Evolutionary conservation across 2,797 vertebrate species (phyloP).

Genomic region (Pseudochromis fuscus): DNA sequence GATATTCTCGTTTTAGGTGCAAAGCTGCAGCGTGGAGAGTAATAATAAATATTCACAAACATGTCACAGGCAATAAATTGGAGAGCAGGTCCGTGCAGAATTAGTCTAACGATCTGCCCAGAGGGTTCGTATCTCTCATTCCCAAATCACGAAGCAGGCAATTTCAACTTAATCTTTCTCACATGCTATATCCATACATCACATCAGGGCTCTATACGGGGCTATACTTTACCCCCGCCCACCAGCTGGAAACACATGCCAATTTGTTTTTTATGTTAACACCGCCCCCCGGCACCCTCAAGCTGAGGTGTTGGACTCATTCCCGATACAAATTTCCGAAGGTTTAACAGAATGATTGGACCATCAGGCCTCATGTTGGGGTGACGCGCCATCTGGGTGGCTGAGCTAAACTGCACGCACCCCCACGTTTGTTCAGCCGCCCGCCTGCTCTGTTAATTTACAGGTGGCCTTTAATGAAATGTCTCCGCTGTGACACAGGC

Average conservation of each 20-base stretch:
- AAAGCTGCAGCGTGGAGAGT: conserved; percentile 63
- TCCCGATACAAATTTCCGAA: conserved; percentile 63
- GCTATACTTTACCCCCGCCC: conserved; percentile 55
- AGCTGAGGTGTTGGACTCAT: conserved; percentile 49
- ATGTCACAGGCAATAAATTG: conserved; percentile 74
- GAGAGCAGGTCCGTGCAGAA: conserved; percentile 47
- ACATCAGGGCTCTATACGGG: conserved; percentile 14
- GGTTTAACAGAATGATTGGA: conserved; percentile 73
- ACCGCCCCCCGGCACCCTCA: conserved; percentile 38
- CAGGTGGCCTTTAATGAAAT: conserved; percentile 68
- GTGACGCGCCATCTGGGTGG: conserved; percentile 63
- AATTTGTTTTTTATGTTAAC: conserved; percentile 79
- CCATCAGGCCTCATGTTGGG: conserved; percentile 45
- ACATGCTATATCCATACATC: conserved; percentile 74
- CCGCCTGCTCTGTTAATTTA: conserved; percentile 63
- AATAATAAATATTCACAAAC: conserved; percentile 78
- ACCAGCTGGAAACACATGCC: conserved; percentile 73
- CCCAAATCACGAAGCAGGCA: conserved; percentile 68
- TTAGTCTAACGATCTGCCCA: conserved; percentile 74
- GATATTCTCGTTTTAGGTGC: conserved; percentile 74
- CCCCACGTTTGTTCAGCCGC: conserved; percentile 19
- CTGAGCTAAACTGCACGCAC: conserved; percentile 62
- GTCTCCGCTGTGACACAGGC: conserved; percentile 44
- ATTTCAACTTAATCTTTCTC: conserved; percentile 80
- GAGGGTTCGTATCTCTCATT: conserved; percentile 69